Percentiles rank a stretch among this genome's conserved stretches.
Evolutionary conservation across 2,888 invertebrate genomes (phyloP).

Genomic region (Mythimna pallens): DNA sequence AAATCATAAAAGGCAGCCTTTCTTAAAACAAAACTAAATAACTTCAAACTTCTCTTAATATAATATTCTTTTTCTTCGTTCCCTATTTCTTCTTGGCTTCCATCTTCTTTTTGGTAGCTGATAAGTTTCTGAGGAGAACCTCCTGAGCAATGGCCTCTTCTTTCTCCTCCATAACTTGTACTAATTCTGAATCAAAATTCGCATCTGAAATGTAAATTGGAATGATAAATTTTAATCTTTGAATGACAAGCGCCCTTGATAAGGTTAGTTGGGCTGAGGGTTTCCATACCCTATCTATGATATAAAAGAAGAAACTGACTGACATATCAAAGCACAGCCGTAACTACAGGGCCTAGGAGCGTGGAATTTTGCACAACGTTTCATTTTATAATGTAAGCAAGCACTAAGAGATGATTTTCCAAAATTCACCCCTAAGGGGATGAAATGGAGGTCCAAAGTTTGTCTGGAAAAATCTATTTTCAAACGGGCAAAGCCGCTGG

Average conservation of each 20-base stretch:
- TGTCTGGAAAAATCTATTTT: no score
- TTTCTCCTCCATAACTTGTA: conserved; percentile 75
- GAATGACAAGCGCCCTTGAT: neutral
- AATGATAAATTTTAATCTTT: neutral
- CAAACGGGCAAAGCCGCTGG: no score
- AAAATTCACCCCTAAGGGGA: no score
- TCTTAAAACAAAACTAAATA: conserved; percentile 38
- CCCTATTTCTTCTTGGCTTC: conserved; percentile 69
- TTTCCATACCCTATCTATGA: neutral
- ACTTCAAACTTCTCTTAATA: conserved; percentile 40
- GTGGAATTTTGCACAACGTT: no score
- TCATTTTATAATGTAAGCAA: no score
- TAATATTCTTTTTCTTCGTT: conserved; percentile 13
- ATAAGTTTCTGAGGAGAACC: conserved; percentile 68
- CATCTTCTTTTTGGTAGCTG: conserved; percentile 78
- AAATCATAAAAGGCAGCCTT: neutral
- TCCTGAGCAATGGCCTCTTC: conserved; percentile 79
- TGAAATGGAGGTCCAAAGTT: no score
- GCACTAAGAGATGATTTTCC: no score
- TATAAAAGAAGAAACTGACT: no score
- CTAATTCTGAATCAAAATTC: conserved; percentile 74
- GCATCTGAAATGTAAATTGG: conserved; percentile 71
- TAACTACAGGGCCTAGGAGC: no score
- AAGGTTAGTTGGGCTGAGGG: neutral
- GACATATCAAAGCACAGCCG: no score